Percentiles rank a stretch among this genome's conserved stretches.
These are phyloP conservation scores for Drosophila macrospina DNA, from an alignment of 2,888 invertebrate genomes.

Conservation along the genomic window DNA sequence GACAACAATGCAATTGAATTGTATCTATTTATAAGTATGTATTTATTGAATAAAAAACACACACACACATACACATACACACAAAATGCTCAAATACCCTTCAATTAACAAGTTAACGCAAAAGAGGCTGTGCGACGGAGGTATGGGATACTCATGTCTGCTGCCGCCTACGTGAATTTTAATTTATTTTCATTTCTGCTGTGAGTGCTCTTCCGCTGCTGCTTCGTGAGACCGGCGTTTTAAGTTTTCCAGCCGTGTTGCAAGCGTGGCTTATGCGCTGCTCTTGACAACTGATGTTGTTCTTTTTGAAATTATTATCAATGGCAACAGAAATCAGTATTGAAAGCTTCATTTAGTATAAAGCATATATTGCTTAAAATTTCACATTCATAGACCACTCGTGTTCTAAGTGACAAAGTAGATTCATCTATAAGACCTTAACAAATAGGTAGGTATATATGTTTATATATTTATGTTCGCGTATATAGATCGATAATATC, in stretches of 20 bases:
- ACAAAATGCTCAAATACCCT: conserved; percentile 61
- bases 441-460: too few relatives aligned
- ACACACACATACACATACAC: conserved; percentile 23
- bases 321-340: background rate
- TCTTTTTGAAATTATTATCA: background rate
- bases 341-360: too few relatives aligned
- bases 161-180: conserved; percentile 70
- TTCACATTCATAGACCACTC: too few relatives aligned
- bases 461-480: background rate
- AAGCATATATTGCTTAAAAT: too few relatives aligned
- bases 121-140: conserved; percentile 25
- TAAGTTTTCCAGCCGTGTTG: background rate
- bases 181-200: conserved; percentile 55
- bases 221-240: background rate
- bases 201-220: conserved; percentile 14
- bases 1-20: conserved; percentile 19
- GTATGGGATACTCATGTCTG: conserved; percentile 28
- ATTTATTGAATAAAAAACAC: conserved; percentile 12
- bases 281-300: background rate
- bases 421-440: too few relatives aligned
- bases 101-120: conserved; percentile 72
- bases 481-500: background rate
- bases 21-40: conserved; percentile 20
- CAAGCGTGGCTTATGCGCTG: conserved; percentile 2
- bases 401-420: too few relatives aligned